Evolutionary conservation across 1,140 invertebrate genomes (phyloP), one percentile per base, ranked within the genome.

Genomic region (Potamilus streckersoni): DNA sequence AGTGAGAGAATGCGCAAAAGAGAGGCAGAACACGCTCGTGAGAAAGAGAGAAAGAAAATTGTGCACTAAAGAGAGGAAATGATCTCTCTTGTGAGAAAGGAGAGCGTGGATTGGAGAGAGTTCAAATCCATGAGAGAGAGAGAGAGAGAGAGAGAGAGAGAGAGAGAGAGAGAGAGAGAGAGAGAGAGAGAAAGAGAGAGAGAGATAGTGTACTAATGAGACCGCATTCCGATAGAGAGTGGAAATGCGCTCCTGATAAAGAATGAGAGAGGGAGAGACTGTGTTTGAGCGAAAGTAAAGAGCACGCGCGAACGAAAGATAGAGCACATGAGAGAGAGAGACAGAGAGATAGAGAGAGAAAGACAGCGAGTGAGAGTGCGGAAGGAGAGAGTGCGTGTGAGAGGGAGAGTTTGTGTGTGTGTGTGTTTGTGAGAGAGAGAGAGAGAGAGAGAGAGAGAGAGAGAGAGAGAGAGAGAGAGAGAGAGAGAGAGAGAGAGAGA

Each of bases 361-460:
- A 23, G 23, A 82, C 68, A 82, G 82, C 68, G n/a, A 68, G 59
- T 75, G 79, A n/a, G 79, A 83, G 73, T 69, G 81, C 60, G 71
- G 76, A 69, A 23, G 69, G 38, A 83, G 81, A 77, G 23, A 23
- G 23, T 1, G 23, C 2, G 23, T 2, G 23, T 23, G 23, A 23
- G 23, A 23, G 23, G 2, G 82, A 79, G 79, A 69, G 70, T n/a
- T n/a, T n/a, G n/a, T n/a, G n/a, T n/a, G n/a, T n/a, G n/a, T n/a
- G 23, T 1, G 23, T 23, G 23, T 2, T 0, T 23, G 23, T 1
- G 23, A 23, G 23, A 23, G 82, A 79, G 79, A 69, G 70, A 75
- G 64, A 57, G 83, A 58, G 78, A 80, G 79, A n/a, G 74, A 83
- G 75, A 65, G 80, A 70, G 81, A 76, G 6, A 82, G 82, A 69